Percentiles rank a stretch among this genome's conserved stretches.
Conservation (phyloP, 2,113 vertebrate species). For the Pholis gunnellus region DNA sequence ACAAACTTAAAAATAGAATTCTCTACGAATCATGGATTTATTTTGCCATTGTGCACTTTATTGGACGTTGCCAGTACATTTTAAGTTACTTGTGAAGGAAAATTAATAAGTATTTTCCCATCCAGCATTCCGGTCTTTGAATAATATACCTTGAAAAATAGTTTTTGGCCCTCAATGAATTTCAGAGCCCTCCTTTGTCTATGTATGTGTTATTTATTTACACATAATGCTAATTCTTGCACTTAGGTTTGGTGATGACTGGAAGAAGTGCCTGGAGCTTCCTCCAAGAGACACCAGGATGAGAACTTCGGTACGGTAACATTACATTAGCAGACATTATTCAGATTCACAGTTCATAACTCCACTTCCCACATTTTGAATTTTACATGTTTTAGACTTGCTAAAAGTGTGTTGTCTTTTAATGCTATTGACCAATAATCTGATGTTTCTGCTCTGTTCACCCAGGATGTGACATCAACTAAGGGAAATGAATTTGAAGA, state of each 20-base stretch:
- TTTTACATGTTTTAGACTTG: not conserved
- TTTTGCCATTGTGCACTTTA: not conserved
- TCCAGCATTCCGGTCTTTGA: not conserved
- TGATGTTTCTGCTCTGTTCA: conserved; percentile 6
- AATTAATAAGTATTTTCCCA: rapidly evolving
- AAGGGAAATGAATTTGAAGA: conserved; percentile 86
- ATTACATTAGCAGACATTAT: not conserved
- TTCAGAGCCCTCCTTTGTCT: not conserved
- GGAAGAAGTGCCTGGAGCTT: conserved; percentile 82
- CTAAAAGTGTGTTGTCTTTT: not conserved
- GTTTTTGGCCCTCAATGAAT: not conserved
- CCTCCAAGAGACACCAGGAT: conserved; percentile 81
- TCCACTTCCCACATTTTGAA: not conserved
- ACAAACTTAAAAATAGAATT: not conserved
- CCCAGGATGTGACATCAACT: conserved; percentile 83
- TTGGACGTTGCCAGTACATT: not conserved
- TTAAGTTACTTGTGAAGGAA: not conserved
- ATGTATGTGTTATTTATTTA: not conserved
- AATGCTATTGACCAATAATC: not conserved
- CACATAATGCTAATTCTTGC: not conserved
- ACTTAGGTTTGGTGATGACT: conserved; percentile 82
- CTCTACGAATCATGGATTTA: not conserved
- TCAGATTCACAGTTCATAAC: not conserved
- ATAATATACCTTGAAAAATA: not conserved
- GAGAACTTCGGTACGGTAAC: conserved; percentile 75